Evolutionary conservation across 23 tunicate genomes (phyloP), one percentile per base, ranked within the genome.

Genomic region (Phallusia fumigata): DNA sequence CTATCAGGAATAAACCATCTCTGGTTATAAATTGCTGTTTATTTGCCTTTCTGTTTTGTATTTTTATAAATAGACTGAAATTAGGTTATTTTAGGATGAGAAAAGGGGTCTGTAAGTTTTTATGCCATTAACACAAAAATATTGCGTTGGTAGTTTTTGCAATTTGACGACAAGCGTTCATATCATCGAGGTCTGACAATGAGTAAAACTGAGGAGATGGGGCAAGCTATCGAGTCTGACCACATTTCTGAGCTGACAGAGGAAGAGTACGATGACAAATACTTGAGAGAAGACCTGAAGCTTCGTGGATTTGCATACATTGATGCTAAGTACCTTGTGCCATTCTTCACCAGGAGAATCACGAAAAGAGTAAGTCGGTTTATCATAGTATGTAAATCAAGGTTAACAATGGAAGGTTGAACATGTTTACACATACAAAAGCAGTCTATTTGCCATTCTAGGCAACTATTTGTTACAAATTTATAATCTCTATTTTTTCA

Each of bases 161-260:
- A 86, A 78, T 72, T 95, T 81, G 88, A 95, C 76, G 95, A 90
- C 85, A 76, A 88, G 34, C 83, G 85, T n/a, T 21, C 86, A 8
- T 84, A 74, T 35, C 82, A 84, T 74, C 86, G 93, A 22, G 79
- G 79, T 28, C 79, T 91, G 81, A 96, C 97, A 0, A 76, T 96
- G 87, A 90, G 96, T 74, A 96, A 96, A 79, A 96, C 99, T 18
- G 99, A 96, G 74, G 99, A 96, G 73, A 87, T 90, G 90, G 99
- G 99, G 0, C 89, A 88, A 36, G 87, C 96, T 30, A 82, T 96
- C 49, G 99, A 96, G 52, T 88, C 93, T 15, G 99, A 96, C 45
- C 93, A 88, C 80, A 96, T 90, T 30, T 88, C 92, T 19, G 93
- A 90, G 77, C 82, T 88, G n/a, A 90, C 99, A 22, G 99, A 96